phyloP scores from a whole-genome alignment of 2,113 vertebrate genomes.

The Channa argus region DNA sequence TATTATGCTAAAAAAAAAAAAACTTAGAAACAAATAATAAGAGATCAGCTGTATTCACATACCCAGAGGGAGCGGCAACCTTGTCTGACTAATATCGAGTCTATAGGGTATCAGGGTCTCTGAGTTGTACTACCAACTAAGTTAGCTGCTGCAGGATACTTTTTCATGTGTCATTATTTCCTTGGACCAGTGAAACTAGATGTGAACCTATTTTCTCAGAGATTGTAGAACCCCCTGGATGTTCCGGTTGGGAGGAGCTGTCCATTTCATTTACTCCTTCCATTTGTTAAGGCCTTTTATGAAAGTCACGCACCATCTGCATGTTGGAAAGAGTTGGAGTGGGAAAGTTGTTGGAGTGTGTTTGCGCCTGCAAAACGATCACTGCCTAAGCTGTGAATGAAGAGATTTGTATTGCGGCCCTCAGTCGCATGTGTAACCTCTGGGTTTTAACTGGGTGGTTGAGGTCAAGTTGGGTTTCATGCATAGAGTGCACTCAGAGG shows the following conservation, averaged over 20 bases:
- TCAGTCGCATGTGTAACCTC: constrained; percentile 23
- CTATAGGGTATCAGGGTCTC: constrained; percentile 31
- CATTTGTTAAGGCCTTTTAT: constrained; percentile 71
- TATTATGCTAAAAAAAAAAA: no score
- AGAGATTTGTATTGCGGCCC: constrained; percentile 24
- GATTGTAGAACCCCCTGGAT: constrained; percentile 61
- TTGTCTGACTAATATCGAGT: constrained; percentile 41
- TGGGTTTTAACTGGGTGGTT: background rate
- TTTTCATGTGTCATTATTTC: constrained; percentile 63
- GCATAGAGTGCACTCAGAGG: background rate
- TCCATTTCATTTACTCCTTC: constrained; percentile 73
- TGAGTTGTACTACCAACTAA: constrained; percentile 34
- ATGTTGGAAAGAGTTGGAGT: constrained; percentile 50
- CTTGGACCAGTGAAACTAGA: constrained; percentile 64
- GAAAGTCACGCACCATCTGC: constrained; percentile 71
- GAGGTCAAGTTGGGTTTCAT: constrained; percentile 5
- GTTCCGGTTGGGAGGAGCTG: constrained; percentile 68
- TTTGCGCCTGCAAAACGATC: constrained; percentile 32
- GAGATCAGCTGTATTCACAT: constrained; percentile 21
- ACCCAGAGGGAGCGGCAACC: constrained; percentile 14
- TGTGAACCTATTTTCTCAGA: constrained; percentile 63
- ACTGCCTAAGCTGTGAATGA: constrained; percentile 24
- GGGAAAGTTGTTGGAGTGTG: constrained; percentile 42
- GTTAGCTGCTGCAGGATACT: constrained; percentile 52
- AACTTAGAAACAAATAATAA: constrained; percentile 28